Conservation (phyloP, 1,140 invertebrate species). For the Antheraea mylitta region DNA sequence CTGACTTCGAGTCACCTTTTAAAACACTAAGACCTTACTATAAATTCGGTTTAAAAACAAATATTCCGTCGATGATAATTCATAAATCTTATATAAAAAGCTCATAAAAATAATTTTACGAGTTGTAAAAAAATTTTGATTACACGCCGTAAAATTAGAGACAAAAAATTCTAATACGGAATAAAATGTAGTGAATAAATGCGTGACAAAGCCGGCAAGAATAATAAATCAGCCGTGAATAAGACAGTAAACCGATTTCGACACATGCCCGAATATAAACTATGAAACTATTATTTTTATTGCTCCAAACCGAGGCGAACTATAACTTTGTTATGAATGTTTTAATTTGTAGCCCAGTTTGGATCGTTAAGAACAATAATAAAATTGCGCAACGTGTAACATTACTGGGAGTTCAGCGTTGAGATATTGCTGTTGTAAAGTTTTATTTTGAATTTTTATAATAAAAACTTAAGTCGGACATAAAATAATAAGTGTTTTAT, state of each 20-base stretch:
- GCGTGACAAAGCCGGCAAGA: neutral
- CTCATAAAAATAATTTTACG: neutral
- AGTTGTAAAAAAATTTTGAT: neutral
- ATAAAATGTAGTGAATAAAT: neutral
- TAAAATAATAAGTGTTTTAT: too few species aligned
- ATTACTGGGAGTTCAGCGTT: neutral
- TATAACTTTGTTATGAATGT: slow-evolving; percentile 20
- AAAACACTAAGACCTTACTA: neutral
- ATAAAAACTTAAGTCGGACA: neutral
- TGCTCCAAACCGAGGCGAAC: slow-evolving; percentile 8
- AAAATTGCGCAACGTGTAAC: slow-evolving; percentile 19
- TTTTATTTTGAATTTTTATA: neutral
- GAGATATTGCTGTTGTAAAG: neutral
- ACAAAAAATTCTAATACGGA: neutral
- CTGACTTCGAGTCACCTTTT: neutral
- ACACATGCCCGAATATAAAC: slow-evolving; percentile 17
- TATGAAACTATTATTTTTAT: slow-evolving; percentile 25
- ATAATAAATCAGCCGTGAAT: slow-evolving; percentile 1
- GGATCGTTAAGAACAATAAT: slow-evolving; percentile 17
- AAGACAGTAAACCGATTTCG: slow-evolving; percentile 21
- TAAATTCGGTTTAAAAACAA: neutral
- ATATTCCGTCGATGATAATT: too few species aligned
- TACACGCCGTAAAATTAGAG: neutral
- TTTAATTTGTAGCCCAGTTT: slow-evolving; percentile 18
- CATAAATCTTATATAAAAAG: too few species aligned